Conservation (phyloP, 2,113 vertebrate species). For the Cheirogaleus medius region DNA sequence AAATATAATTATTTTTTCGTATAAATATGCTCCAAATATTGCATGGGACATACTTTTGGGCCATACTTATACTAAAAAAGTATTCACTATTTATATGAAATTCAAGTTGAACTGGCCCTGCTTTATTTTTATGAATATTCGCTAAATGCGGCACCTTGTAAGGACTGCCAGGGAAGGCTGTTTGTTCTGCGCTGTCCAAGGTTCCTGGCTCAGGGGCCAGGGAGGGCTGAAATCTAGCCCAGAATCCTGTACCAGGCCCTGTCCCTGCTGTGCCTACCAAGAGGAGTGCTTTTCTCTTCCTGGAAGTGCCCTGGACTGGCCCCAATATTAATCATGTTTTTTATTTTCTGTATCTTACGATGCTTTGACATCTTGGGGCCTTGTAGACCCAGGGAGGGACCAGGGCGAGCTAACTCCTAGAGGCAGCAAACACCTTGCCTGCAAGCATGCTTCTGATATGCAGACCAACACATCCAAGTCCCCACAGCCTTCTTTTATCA, state of each 20-base stretch:
- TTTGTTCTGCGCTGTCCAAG: neutral
- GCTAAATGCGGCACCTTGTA: neutral
- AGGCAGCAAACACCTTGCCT: neutral
- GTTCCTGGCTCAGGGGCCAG: neutral
- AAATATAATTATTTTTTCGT: neutral
- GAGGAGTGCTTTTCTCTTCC: neutral
- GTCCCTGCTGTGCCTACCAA: neutral
- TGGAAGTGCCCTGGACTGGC: neutral
- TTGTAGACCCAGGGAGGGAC: neutral
- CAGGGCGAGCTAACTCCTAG: neutral
- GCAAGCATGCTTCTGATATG: neutral
- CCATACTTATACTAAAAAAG: neutral
- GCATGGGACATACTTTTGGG: neutral
- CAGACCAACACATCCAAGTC: neutral
- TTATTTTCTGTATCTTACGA: neutral
- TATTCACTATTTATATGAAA: neutral
- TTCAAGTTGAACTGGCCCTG: neutral
- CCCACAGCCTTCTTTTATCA: neutral
- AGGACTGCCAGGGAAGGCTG: neutral
- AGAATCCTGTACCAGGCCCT: neutral
- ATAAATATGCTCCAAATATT: neutral
- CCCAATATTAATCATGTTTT: no score
- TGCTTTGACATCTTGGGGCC: neutral
- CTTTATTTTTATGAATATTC: neutral
- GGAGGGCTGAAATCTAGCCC: neutral